Base-by-base conservation (phyloP, 2,888 invertebrate genomes). In the Drosophila imparisetae region DNA sequence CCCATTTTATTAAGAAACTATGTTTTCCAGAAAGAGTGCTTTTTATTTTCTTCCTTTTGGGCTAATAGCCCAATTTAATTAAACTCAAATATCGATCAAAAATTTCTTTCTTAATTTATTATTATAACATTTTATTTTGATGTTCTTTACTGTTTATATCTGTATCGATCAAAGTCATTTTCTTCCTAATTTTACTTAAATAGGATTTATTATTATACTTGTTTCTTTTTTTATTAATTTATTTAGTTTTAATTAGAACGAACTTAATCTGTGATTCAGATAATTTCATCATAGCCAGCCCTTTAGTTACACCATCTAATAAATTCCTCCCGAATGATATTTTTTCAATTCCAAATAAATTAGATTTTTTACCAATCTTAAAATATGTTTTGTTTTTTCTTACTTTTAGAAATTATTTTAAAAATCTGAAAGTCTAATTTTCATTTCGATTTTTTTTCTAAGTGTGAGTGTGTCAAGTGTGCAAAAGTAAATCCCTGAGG, bases 401-500 rank as follows among this genome's bases (percentile, higher is more conserved):
- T 21, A 21, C 21, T 21, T 45, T 45, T 15, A 21, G 10, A 42
- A 42, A 2, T 45, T 1, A 15, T 24, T 24, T 8, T 1, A 15
- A 15, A 15, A n/a, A 24, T 32, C 32, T 11, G 15, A 45, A 45
- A 45, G 4, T 15, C 4, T 4, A 8, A 7, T 24, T 40, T 45
- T 45, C 24, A 45, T 1, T 1, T 45, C 1, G 8, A 45, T 2
- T 24, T 45, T 24, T 21, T 24, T 15, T 45, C 15, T 24, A 30
- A 57, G n/a, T 40, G 64, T 53, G 52, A 57, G 61, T 54, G 54
- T 59, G 75, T 65, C 54, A 24, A 45, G 45, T 24, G 45, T 45
- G 52, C 55, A 66, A 15, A 45, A 45, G 61, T 57, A 53, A 60
- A 29, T 86, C 73, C 84, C 86, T 50, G 66, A 84, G 86, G 84